phyloP scores from a whole-genome alignment of 2,888 invertebrate genomes.

The Coenonympha glycerion region DNA sequence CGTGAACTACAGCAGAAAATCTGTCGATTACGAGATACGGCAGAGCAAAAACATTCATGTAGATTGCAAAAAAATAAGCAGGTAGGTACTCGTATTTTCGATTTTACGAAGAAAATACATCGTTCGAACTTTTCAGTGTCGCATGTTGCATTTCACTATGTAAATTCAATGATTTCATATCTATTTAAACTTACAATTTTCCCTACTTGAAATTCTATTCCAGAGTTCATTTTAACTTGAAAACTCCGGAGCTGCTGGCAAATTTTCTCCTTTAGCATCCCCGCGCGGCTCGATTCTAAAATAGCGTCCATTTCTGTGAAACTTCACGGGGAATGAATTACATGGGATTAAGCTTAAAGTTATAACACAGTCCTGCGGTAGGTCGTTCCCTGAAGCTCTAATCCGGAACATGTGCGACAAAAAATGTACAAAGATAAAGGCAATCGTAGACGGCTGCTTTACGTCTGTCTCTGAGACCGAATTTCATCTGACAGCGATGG shows the following conservation, averaged over 20 bases:
- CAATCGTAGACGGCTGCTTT: no score
- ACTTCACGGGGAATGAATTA: constrained; percentile 60
- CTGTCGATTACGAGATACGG: no score
- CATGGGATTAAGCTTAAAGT: constrained; percentile 60
- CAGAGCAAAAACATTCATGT: no score
- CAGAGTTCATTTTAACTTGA: constrained; percentile 4
- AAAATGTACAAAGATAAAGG: constrained; percentile 67
- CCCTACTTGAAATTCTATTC: constrained; percentile 1
- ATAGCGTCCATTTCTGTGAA: constrained; percentile 32
- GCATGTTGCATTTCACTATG: neutral
- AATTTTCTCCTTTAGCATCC: constrained; percentile 12
- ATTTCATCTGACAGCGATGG: no score
- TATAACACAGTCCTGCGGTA: constrained; percentile 64
- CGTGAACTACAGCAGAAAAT: no score
- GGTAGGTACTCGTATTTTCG: neutral
- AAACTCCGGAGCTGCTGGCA: neutral
- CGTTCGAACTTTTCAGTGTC: neutral
- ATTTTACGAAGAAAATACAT: neutral
- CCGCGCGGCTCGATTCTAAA: constrained; percentile 22
- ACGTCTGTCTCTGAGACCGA: no score
- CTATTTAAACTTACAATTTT: neutral
- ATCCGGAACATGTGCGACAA: constrained; percentile 71
- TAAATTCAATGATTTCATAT: neutral
- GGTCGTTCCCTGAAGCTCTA: constrained; percentile 73
- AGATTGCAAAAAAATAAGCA: no score